Base-by-base conservation (phyloP, 2,113 vertebrate species). In the Manacus vitellinus region DNA sequence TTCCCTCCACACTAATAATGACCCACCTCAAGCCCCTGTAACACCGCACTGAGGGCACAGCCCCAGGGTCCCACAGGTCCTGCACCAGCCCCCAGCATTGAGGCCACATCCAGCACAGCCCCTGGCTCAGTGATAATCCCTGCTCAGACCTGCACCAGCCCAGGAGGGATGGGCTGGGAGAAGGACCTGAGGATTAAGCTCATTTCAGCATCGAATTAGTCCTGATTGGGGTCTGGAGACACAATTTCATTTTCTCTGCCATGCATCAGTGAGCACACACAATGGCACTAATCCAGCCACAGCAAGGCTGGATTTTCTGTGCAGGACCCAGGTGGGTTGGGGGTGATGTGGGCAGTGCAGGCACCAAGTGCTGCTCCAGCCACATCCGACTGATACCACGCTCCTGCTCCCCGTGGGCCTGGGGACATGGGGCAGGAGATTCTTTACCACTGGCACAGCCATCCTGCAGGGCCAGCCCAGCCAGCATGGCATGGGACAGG, bases 241-340 rank as follows among this genome's bases (percentile, higher is more conserved):
- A 89, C 72, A 65, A 73, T 90, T 96, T 95, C 86, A 97, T 91
- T 95, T 85, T 58, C 95, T 65, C 86, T 49, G 94, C 67, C 91
- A 58, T 9, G 80, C 79, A 81, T 65, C 28, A 33, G 63, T 2
- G 22, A 80, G 85, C 19, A 0, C 33, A 67, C 61, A 80, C 85
- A 95, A 94, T 59, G 12, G 16, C 85, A 43, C 73, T 96, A 97
- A 97, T 96, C 95, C 77, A 30, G 56, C 56, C 37, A 20, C 5
- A 59, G 77, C 92, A 79, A 33, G 84, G 95, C 54, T 62, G 70
- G 87, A 97, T 95, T 85, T 97, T 35, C 72, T 79, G 82, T 85
- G 89, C 78, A 22, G 77, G 56, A 83, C 58, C 77, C 56, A 23
- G 35, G 37, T 20, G 30, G 91, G 49, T 52, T 5, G 3, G 13